Percentiles rank a stretch among this genome's conserved stretches.
These are phyloP conservation scores for Plagiodera versicolora DNA, from an alignment of 2,888 invertebrate species.

Conservation along the genomic window DNA sequence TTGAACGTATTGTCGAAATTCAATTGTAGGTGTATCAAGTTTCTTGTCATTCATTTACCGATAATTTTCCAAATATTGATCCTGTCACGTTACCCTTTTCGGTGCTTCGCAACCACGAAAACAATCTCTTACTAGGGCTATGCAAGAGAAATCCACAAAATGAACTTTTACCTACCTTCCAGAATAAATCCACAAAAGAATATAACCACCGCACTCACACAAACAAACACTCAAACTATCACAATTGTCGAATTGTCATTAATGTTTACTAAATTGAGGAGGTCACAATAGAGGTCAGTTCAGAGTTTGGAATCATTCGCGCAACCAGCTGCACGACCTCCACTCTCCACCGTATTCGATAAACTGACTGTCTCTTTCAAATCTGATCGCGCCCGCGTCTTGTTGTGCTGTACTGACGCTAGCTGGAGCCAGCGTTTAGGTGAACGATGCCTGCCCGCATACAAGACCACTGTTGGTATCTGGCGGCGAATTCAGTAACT, in stretches of 20 bases:
- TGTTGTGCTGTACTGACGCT: not conserved
- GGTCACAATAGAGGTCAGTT: slow-evolving; percentile 36
- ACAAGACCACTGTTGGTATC: too few species aligned
- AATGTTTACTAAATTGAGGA: slow-evolving; percentile 35
- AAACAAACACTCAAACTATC: not conserved
- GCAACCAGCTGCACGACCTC: slow-evolving; percentile 1
- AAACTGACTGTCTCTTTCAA: not conserved
- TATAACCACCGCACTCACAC: slow-evolving; percentile 15
- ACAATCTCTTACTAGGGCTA: slow-evolving; percentile 1
- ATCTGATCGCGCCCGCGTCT: not conserved
- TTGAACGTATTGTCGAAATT: too few species aligned
- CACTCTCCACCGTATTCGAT: not conserved
- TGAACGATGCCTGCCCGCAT: not conserved
- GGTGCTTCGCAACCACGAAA: not conserved
- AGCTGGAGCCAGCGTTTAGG: not conserved
- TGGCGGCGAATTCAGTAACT: too few species aligned
- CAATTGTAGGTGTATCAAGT: not conserved
- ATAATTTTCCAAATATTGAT: not conserved
- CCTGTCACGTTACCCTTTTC: not conserved
- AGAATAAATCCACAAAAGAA: slow-evolving; percentile 2
- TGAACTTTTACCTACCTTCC: not conserved
- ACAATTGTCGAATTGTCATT: slow-evolving; percentile 28
- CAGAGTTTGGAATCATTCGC: slow-evolving; percentile 18
- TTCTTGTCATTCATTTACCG: not conserved
- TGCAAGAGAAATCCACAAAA: slow-evolving; percentile 12